Base-by-base conservation (phyloP, 2,797 vertebrate species). In the Sebastes umbrosus region DNA sequence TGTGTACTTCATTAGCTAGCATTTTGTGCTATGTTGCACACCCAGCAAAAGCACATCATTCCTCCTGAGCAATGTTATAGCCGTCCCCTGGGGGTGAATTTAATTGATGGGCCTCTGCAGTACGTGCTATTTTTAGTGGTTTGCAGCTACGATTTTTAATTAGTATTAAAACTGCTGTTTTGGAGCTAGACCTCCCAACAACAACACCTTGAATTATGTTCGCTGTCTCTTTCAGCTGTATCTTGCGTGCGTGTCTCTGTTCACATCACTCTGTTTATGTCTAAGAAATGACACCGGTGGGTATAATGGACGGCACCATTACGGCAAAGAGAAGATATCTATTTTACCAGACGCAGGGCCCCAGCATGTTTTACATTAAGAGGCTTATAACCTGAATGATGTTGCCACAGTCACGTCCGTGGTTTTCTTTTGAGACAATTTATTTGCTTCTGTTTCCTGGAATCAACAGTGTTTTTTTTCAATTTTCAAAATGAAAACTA, bases 101-200 rank as follows among this genome's bases (percentile, higher is more conserved):
- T 90, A 92, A 92, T 90, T 90, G 88, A 90, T 82, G 83, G 82
- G 77, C 85, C 83, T 90, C 83, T 78, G 85, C 87, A 80, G 90
- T 77, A 72, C 70, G 25, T 46, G 59, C 87, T 94, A 94, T 95
- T 94, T 95, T 94, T 94, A 93, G 87, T 83, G 73, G 75, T 91
- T 90, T 88, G 85, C 88, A 87, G 88, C 89, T 87, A 83, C 81
- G 80, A 60, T 87, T 93, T 94, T 93, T 91, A 94, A 94, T 96
- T 94, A 92, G 90, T 70, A 90, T 89, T 76, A 83, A 86, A 93
- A 91, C 78, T 77, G 86, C 73, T 92, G 88, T 87, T 88, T 87
- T 87, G 87, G 77, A 84, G 66, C 82, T 6, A 46, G 82, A 84
- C 87, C 79, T 84, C 83, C 69, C 80, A 80, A 84, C 82, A 88